Evolutionary conservation across 2,113 vertebrate species (phyloP), one percentile per base, ranked within the genome.

Genomic region (Ammodytes marinus): DNA sequence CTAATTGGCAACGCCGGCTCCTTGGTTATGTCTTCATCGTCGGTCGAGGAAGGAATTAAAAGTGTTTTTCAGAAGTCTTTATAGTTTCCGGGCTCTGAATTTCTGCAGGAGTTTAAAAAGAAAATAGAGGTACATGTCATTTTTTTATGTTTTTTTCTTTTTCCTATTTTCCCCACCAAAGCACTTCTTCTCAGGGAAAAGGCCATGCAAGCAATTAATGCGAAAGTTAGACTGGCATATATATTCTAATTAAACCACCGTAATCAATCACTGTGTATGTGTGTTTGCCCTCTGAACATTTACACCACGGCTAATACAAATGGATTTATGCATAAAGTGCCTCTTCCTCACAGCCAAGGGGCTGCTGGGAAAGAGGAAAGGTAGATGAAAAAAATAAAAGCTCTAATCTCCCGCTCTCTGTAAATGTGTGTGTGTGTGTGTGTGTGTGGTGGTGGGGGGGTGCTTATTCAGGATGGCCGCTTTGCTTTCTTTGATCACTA

Each of bases 401-500:
- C 63, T 53, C 11, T 86, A 74, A 86, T 88, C 83, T 79, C 74
- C 42, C 69, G 42, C 8, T 77, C 53, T 74, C 60, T 19, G 53
- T 75, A 54, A 60, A 47, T 27, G 54, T 46, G 40, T 49, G 43
- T 81, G 61, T 84, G 47, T 39, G 46, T 66, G 53, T 14, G 14
- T 76, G 63, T 74, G 55, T 59, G 55, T 35, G 27, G 71, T 45
- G 45, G 39, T 27, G n/a, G 27, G 12, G 1, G 72, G 39, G 71
- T 54, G 77, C 57, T 84, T 88, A 27, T 27, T 88, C 82, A 84
- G 84, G 78, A 84, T 81, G 81, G 83, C 89, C 70, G 55, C 69
- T 86, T 27, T 58, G 86, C 85, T 87, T 74, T 79, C 89, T 92
- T 91, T 91, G 88, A 92, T 92, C 90, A 76, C 85, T 85, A 92